Conservation (phyloP, 2,888 invertebrate genomes). For the Xestia c-nigrum region DNA sequence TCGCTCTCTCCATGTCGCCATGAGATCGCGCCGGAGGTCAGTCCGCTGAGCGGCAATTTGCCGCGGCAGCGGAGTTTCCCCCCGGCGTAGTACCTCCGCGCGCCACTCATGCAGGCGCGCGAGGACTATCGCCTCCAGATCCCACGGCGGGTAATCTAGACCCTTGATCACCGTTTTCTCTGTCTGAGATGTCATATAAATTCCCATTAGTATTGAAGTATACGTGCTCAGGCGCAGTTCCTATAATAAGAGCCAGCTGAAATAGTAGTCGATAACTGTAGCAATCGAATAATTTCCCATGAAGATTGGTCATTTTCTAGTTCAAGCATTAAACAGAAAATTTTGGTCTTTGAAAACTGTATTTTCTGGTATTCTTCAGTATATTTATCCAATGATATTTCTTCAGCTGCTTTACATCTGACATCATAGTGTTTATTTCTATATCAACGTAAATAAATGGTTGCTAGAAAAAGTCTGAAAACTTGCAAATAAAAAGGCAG, state of each 20-base stretch:
- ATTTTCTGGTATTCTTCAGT: background rate
- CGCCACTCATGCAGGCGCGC: too few relatives aligned
- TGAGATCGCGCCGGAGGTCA: too few relatives aligned
- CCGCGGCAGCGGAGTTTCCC: too few relatives aligned
- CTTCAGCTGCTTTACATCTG: too few relatives aligned
- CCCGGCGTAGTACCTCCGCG: too few relatives aligned
- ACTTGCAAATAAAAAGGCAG: background rate
- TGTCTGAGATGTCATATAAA: conserved; percentile 54
- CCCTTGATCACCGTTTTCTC: conserved; percentile 40
- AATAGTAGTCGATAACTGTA: conserved; percentile 9
- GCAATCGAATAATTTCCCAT: background rate
- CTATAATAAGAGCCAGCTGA: conserved; percentile 15
- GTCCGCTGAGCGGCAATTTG: too few relatives aligned
- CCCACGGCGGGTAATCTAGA: conserved; percentile 44
- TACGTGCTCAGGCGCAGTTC: conserved; percentile 49
- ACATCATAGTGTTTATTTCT: background rate
- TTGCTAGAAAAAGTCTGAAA: background rate
- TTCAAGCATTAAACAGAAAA: background rate
- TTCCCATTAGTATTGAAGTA: conserved; percentile 47
- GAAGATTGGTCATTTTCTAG: background rate
- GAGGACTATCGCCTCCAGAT: too few relatives aligned
- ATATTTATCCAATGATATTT: background rate
- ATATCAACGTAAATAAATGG: background rate
- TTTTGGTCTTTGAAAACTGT: background rate
- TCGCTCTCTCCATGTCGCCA: too few relatives aligned